Conservation (phyloP, 2,113 vertebrate genomes). For the Mesitornis unicolor region DNA sequence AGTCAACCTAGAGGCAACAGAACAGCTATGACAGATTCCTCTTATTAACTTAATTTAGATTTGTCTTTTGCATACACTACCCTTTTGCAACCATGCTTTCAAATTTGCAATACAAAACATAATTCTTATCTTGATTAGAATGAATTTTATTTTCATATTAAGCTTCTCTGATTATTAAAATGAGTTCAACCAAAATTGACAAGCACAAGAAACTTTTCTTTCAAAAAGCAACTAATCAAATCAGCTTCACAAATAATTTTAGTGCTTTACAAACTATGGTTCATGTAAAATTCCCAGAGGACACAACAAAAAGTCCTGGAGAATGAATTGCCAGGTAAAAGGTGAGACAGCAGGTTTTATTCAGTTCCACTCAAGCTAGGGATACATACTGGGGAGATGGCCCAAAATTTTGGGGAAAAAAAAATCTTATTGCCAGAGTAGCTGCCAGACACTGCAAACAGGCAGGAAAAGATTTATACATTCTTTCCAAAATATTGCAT, state of each 20-base stretch:
- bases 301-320: not conserved
- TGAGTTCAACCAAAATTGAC: not conserved
- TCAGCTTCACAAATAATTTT: not conserved
- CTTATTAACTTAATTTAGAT: constrained; percentile 26
- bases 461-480: not conserved
- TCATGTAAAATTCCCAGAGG: not conserved
- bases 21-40: not conserved
- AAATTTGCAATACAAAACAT: not conserved
- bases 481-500: not conserved
- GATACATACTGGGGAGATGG: not conserved
- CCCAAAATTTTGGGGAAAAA: not conserved
- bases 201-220: not conserved
- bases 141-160: constrained; percentile 14
- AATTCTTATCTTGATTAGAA: not conserved
- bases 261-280: not conserved
- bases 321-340: not conserved
- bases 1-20: not conserved
- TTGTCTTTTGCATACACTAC: not conserved
- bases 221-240: not conserved
- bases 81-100: not conserved
- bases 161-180: not conserved
- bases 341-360: not conserved
- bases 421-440: not conserved
- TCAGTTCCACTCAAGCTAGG: not conserved
- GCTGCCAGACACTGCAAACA: not conserved